phyloP scores from a whole-genome alignment of 2,113 vertebrate genomes.

The Ophthalmotilapia sp. region DNA sequence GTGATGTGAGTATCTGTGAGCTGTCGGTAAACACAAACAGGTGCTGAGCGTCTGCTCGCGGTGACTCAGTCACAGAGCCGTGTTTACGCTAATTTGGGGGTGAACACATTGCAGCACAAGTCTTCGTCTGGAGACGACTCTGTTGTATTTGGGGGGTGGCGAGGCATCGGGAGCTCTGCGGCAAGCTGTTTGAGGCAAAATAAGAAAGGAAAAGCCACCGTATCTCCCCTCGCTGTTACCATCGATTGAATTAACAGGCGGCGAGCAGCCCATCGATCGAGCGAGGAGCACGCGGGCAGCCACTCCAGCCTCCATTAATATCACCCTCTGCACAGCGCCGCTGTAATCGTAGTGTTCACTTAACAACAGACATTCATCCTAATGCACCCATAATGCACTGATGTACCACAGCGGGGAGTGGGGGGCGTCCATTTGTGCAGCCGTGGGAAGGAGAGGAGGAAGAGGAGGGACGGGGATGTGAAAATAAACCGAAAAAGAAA shows the following conservation, averaged over 20 bases:
- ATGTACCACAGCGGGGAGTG: not conserved
- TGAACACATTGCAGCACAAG: constrained; percentile 35
- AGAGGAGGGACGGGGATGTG: not conserved
- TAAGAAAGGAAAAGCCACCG: not conserved
- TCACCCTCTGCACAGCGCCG: not conserved
- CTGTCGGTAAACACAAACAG: constrained; percentile 39
- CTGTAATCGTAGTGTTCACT: not conserved
- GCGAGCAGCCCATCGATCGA: constrained; percentile 7
- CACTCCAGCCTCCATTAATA: constrained; percentile 8
- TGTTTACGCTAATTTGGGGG: constrained; percentile 37
- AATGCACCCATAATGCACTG: constrained; percentile 39
- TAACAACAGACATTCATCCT: constrained; percentile 23
- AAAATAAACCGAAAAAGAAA: constrained; percentile 17
- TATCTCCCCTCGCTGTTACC: not conserved
- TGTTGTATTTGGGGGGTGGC: not conserved
- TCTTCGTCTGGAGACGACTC: not conserved
- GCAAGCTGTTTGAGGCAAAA: not conserved
- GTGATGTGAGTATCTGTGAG: not conserved
- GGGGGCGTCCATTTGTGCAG: not conserved
- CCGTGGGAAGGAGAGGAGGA: not conserved
- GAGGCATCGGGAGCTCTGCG: not conserved
- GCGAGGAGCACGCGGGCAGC: not conserved
- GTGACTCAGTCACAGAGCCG: constrained; percentile 24
- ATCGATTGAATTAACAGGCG: constrained; percentile 34
- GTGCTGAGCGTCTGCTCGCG: constrained; percentile 26